Conservation (phyloP, 2,113 vertebrate genomes). For the Sorex araneus region DNA sequence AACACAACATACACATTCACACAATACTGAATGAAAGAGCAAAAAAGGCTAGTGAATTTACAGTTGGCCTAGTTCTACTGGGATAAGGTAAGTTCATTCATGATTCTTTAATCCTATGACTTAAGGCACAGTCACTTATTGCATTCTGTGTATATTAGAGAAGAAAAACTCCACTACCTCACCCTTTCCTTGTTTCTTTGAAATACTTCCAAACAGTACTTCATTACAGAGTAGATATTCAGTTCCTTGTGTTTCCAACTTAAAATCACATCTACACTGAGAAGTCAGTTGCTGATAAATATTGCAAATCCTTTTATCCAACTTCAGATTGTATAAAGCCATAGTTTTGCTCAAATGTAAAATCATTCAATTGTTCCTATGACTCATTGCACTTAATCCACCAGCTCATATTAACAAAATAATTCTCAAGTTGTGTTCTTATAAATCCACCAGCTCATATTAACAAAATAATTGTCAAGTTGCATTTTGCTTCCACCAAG, state of each 20-base stretch:
- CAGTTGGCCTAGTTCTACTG: background rate
- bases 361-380: background rate
- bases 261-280: background rate
- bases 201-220: background rate
- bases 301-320: background rate
- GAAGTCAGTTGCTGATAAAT: background rate
- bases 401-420: constrained; percentile 5
- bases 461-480: constrained; percentile 6
- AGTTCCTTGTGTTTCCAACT: background rate
- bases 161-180: background rate
- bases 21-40: background rate
- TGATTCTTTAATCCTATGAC: background rate
- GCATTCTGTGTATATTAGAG: background rate
- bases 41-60: background rate
- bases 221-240: background rate
- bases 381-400: background rate
- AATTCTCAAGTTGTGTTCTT: constrained; percentile 1
- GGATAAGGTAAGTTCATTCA: background rate
- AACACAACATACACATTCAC: no score
- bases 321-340: background rate
- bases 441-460: background rate
- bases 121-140: constrained; percentile 36
- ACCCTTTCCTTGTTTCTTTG: background rate
- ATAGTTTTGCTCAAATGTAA: background rate
- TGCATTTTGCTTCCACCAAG: no score